Evolutionary conservation across 2,888 invertebrate species (phyloP).

Genomic region (Phasia obesa): DNA sequence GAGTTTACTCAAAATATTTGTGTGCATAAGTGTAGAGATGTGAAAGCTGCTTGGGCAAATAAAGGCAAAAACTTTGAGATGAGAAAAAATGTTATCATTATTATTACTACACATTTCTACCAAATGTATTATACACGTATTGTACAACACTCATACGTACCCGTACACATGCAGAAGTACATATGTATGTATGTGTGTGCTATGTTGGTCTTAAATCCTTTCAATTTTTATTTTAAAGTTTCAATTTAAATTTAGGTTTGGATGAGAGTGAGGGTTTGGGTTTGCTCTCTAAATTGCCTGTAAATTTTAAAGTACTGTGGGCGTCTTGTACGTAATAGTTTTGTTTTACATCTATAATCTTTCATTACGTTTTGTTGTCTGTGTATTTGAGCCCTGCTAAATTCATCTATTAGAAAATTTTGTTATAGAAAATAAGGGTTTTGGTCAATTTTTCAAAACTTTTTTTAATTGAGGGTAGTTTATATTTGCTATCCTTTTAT

Average conservation of each 20-base stretch:
- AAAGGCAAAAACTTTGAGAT: conserved; percentile 11
- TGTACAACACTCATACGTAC: not conserved
- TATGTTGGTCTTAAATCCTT: conserved; percentile 5
- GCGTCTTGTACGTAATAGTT: conserved; percentile 27
- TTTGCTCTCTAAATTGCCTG: conserved; percentile 41
- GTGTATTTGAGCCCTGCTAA: conserved; percentile 13
- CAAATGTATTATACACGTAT: conserved; percentile 39
- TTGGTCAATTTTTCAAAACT: conserved; percentile 37
- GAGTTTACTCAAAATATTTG: not conserved
- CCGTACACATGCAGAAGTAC: not conserved
- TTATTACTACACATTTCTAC: conserved; percentile 13
- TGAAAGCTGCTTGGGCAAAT: not conserved
- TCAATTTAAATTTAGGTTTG: not conserved
- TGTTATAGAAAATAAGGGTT: conserved; percentile 16
- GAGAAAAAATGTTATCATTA: conserved; percentile 10
- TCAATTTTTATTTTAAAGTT: conserved; percentile 36
- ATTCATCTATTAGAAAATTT: conserved; percentile 48
- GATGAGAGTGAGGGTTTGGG: no score
- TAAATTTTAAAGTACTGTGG: conserved; percentile 3
- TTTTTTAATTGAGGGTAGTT: conserved; percentile 17
- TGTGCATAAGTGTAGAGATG: not conserved
- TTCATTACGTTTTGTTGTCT: conserved; percentile 11
- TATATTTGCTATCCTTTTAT: conserved; percentile 22
- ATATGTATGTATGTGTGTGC: not conserved
- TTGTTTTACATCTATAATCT: conserved; percentile 43